phyloP scores from a whole-genome alignment of 2,113 vertebrate species.

The Rhizomys pruinosus region DNA sequence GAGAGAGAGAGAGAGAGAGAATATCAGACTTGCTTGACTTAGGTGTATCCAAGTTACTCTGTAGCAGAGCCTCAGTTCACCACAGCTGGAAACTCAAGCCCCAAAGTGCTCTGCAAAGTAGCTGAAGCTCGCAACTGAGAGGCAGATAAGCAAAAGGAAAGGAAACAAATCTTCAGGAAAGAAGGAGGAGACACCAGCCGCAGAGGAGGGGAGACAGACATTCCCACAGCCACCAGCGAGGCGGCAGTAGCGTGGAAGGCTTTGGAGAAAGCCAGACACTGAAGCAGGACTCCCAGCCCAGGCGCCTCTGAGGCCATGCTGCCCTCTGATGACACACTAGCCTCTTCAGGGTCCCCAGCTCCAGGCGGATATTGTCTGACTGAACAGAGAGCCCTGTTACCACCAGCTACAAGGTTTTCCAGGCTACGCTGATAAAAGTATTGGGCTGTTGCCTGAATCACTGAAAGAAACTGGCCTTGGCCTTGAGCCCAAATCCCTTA shows the following conservation, averaged over 20 bases:
- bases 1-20: no score
- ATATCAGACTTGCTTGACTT: slow-evolving; percentile 76
- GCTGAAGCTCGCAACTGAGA: neutral
- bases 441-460: neutral
- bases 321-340: neutral
- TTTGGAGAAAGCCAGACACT: neutral
- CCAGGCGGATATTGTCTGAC: neutral
- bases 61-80: slow-evolving; percentile 53
- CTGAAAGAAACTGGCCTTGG: neutral
- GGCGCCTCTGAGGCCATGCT: fast-evolving
- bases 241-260: fast-evolving
- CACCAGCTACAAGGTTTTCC: neutral
- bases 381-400: fast-evolving
- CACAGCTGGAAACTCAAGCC: slow-evolving; percentile 22
- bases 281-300: neutral
- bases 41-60: slow-evolving; percentile 76
- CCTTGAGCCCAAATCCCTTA: neutral
- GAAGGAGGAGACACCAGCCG: neutral
- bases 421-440: neutral
- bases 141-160: neutral
- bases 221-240: neutral
- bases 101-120: neutral
- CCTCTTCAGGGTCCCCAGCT: neutral
- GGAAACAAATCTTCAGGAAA: neutral
- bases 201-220: neutral